A percentile compares a stretch with the other conserved stretches of the same genome.
phyloP scores from a whole-genome alignment of 1,140 invertebrate genomes.

The Hydropsyche tenuis region DNA sequence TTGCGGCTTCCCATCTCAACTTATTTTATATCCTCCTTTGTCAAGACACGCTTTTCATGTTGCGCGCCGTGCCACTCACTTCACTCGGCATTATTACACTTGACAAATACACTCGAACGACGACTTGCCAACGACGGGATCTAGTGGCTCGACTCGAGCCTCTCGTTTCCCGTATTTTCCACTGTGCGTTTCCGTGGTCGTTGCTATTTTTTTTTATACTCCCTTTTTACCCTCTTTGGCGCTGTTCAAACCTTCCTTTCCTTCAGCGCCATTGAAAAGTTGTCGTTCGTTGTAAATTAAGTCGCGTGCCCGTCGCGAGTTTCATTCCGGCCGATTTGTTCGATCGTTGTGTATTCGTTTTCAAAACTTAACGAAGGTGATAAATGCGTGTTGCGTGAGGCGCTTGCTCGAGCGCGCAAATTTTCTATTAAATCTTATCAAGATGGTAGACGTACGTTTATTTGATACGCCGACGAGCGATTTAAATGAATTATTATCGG shows the following conservation, averaged over 20 bases:
- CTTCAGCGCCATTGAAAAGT: no score
- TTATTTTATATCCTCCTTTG: constrained; percentile 45
- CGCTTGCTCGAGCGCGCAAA: background rate
- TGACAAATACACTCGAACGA: constrained; percentile 30
- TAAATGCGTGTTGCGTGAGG: background rate
- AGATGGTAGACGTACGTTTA: constrained; percentile 23
- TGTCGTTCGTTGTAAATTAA: no score
- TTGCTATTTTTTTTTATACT: background rate
- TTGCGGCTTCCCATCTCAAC: constrained; percentile 43
- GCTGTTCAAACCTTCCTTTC: no score
- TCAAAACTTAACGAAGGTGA: constrained; percentile 11
- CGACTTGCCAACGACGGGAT: background rate
- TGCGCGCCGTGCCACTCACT: constrained; percentile 15
- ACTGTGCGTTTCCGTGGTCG: background rate
- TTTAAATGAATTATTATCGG: constrained; percentile 30
- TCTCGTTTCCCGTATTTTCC: background rate
- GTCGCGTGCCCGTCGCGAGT: no score
- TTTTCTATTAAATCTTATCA: constrained; percentile 31
- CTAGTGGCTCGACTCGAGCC: background rate
- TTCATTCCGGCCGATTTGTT: background rate
- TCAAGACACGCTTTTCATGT: constrained; percentile 38
- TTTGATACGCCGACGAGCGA: constrained; percentile 29
- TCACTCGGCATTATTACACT: constrained; percentile 44
- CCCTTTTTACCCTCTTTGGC: no score
- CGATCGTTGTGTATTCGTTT: background rate